phyloP scores from a whole-genome alignment of 2,797 vertebrate genomes.

The Amblyopsis hoosieri region DNA sequence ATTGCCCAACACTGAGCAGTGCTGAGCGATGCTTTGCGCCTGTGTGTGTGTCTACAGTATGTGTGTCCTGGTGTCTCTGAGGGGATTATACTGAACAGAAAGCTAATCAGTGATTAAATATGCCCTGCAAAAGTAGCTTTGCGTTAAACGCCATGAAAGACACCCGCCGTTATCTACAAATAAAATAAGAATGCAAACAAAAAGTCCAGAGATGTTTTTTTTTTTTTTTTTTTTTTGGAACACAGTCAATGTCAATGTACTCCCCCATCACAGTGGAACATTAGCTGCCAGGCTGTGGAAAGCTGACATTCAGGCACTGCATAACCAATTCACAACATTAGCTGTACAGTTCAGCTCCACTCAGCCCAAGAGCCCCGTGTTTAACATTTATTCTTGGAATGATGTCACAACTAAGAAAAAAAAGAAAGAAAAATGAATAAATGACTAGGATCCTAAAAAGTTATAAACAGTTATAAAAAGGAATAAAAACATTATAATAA shows the following conservation, averaged over 20 bases:
- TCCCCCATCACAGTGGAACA: background rate
- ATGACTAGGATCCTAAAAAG: background rate
- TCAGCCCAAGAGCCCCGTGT: no score
- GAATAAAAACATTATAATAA: constrained; percentile 20
- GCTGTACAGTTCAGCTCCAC: no score
- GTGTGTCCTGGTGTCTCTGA: background rate
- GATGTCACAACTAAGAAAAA: background rate
- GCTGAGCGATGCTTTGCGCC: constrained; percentile 5
- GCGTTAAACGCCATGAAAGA: constrained; percentile 4
- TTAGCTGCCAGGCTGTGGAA: background rate
- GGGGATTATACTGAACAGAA: constrained; percentile 22
- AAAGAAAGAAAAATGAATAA: background rate
- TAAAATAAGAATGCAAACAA: constrained; percentile 4
- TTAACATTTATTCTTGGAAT: no score
- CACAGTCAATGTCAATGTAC: background rate
- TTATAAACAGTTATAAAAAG: background rate
- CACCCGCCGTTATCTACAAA: background rate
- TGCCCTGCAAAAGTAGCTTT: constrained; percentile 13
- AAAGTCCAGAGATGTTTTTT: background rate
- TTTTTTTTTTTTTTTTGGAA: background rate
- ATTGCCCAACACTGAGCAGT: constrained; percentile 3
- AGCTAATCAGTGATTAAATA: constrained; percentile 24
- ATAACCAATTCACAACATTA: background rate
- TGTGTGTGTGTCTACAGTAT: background rate
- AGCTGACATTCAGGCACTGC: background rate